These are phyloP conservation scores for Rhopilema esculentum DNA, from an alignment of 30 jellyfish, hydroid and myxozoan species.

Conservation along the genomic window DNA sequence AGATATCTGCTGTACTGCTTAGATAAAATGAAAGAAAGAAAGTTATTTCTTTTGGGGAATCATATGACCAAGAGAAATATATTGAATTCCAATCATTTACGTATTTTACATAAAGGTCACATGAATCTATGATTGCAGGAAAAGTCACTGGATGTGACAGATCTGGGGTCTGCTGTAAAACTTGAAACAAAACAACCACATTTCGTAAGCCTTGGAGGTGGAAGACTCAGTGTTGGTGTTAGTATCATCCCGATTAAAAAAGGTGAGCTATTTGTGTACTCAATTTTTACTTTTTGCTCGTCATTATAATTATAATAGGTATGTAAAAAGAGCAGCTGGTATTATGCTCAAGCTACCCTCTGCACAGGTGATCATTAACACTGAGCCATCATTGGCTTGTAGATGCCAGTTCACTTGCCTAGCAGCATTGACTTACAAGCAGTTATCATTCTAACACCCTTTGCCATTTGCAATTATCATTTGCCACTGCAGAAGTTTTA, in stretches of 20 bases:
- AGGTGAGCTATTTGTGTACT: slow-evolving; percentile 56
- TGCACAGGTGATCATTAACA: too few relatives aligned
- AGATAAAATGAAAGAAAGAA: too few relatives aligned
- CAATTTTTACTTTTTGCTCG: neutral
- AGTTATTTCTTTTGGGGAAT: neutral
- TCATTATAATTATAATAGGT: neutral
- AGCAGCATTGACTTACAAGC: too few relatives aligned
- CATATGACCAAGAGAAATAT: neutral
- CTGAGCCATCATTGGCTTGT: too few relatives aligned
- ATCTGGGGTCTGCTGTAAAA: slow-evolving; percentile 90
- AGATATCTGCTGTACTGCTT: neutral
- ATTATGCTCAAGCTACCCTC: too few relatives aligned
- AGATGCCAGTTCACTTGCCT: too few relatives aligned
- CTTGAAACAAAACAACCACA: slow-evolving; percentile 99
- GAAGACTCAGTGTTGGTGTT: slow-evolving; percentile 97
- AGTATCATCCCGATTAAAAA: slow-evolving; percentile 88
- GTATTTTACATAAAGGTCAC: too few relatives aligned
- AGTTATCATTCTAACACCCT: too few relatives aligned
- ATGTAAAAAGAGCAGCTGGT: neutral
- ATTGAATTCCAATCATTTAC: neutral
- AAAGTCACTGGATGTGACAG: slow-evolving; percentile 86
- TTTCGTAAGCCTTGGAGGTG: slow-evolving; percentile 98
- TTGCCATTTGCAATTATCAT: too few relatives aligned
- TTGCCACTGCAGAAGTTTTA: too few relatives aligned
- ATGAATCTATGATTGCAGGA: slow-evolving; percentile 60